Evolutionary conservation across 2,888 invertebrate species (phyloP).

Genomic region (Plemyria rubiginata): DNA sequence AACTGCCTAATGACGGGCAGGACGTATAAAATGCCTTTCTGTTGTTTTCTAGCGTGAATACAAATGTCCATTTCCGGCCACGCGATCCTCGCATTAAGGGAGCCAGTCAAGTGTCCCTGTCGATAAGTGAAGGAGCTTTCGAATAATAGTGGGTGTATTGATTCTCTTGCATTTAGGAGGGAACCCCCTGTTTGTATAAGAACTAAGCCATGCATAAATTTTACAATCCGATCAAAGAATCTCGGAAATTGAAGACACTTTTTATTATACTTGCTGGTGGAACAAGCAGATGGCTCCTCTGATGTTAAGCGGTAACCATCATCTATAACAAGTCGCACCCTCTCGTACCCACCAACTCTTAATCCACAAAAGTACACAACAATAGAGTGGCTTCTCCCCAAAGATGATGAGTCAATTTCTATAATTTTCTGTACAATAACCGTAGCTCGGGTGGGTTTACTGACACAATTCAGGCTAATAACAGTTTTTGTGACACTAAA

Average conservation of each 20-base stretch:
- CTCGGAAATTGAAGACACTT: too few species aligned
- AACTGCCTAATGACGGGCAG: slow-evolving; percentile 69
- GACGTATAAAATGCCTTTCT: slow-evolving; percentile 72
- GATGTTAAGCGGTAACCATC: too few species aligned
- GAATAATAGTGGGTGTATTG: slow-evolving; percentile 26
- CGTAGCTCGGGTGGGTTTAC: slow-evolving; percentile 53
- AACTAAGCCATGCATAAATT: not conserved
- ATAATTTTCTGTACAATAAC: slow-evolving; percentile 49
- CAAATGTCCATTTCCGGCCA: slow-evolving; percentile 80
- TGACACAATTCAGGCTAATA: slow-evolving; percentile 81
- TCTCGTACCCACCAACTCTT: not conserved
- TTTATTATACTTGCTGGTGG: too few species aligned
- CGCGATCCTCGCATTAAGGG: slow-evolving; percentile 79
- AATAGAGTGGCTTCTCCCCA: slow-evolving; percentile 26
- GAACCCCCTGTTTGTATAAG: not conserved
- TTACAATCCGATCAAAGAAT: too few species aligned
- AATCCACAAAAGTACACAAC: slow-evolving; percentile 17
- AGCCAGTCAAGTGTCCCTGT: slow-evolving; percentile 67
- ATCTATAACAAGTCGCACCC: not conserved
- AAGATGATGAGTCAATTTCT: slow-evolving; percentile 46
- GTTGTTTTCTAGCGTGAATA: slow-evolving; percentile 70
- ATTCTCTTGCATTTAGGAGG: slow-evolving; percentile 17
- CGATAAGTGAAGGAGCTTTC: slow-evolving; percentile 51
- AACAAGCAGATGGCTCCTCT: too few species aligned
- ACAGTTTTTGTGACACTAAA: slow-evolving; percentile 85